A percentile compares a stretch with the other conserved stretches of the same genome.
Evolutionary conservation across 2,797 vertebrate genomes (phyloP).

Genomic region (Nasua narica): DNA sequence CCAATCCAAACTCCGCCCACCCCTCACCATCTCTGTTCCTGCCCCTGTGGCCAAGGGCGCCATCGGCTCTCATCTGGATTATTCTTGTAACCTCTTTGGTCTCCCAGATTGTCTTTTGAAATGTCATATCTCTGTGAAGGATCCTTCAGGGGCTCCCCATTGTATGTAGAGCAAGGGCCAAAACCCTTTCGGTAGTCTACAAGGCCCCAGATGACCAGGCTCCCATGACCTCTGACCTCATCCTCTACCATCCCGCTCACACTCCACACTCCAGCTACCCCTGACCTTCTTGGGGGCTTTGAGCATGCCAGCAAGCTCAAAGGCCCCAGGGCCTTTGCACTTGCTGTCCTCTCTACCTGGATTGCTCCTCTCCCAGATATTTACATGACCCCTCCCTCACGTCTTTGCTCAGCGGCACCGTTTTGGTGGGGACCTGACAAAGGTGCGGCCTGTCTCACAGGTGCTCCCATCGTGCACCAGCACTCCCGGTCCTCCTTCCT

Average conservation of each 20-base stretch:
- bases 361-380: neutral
- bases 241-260: neutral
- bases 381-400: neutral
- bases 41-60: neutral
- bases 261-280: neutral
- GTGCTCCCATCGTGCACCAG: rapidly evolving
- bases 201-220: neutral
- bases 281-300: neutral
- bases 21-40: neutral
- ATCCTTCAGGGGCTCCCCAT: neutral
- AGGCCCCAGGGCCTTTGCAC: neutral
- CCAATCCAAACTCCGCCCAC: neutral
- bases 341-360: neutral
- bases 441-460: neutral
- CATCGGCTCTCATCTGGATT: neutral
- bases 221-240: neutral
- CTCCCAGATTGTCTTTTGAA: neutral
- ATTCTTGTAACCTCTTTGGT: neutral
- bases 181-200: neutral
- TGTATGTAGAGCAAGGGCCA: neutral
- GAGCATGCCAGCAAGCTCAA: neutral
- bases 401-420: neutral
- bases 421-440: neutral
- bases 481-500: neutral
- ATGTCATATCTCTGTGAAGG: neutral